Conservation (phyloP, 1,140 invertebrate genomes). For the Drosophila nigromelanica region DNA sequence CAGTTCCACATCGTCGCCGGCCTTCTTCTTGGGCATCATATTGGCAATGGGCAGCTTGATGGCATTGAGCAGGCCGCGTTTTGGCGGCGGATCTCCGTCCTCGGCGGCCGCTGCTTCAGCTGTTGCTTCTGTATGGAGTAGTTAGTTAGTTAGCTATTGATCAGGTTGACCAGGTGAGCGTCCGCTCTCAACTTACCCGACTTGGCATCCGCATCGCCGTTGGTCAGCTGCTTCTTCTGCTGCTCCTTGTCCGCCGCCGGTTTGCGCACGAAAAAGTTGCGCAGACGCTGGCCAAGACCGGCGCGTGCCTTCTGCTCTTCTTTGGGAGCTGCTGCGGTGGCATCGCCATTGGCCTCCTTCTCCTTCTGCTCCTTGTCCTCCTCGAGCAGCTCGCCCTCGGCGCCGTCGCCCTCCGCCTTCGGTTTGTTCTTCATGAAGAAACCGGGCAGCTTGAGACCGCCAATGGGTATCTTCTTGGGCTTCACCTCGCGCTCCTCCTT, state of each 20-base stretch:
- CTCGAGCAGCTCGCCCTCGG: constrained; percentile 83
- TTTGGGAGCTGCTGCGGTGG: constrained; percentile 48
- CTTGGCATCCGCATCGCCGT: constrained; percentile 76
- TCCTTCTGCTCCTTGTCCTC: constrained; percentile 77
- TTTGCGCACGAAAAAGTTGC: constrained; percentile 77
- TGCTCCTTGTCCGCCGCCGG: constrained; percentile 71
- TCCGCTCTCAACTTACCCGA: constrained; percentile 61
- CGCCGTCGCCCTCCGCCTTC: constrained; percentile 81
- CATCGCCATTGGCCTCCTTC: constrained; percentile 62
- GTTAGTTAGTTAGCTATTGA: background rate
- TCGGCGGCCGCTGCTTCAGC: constrained; percentile 84
- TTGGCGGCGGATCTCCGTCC: constrained; percentile 57
- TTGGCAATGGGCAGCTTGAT: constrained; percentile 88
- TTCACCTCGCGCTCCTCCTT: constrained; percentile 89
- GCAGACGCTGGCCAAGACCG: constrained; percentile 71
- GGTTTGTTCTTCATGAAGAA: constrained; percentile 91
- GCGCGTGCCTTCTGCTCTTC: constrained; percentile 71
- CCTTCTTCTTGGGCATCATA: constrained; percentile 86
- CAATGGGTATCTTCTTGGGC: constrained; percentile 92
- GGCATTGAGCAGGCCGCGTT: constrained; percentile 86
- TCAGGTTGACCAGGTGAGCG: too few relatives aligned
- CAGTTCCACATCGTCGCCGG: constrained; percentile 84
- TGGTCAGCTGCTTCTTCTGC: constrained; percentile 63
- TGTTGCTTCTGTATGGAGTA: constrained; percentile 62
- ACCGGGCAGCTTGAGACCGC: constrained; percentile 92